Evolutionary conservation across 2,797 vertebrate genomes (phyloP).

Genomic region (Sternarchorhynchus goeldii): DNA sequence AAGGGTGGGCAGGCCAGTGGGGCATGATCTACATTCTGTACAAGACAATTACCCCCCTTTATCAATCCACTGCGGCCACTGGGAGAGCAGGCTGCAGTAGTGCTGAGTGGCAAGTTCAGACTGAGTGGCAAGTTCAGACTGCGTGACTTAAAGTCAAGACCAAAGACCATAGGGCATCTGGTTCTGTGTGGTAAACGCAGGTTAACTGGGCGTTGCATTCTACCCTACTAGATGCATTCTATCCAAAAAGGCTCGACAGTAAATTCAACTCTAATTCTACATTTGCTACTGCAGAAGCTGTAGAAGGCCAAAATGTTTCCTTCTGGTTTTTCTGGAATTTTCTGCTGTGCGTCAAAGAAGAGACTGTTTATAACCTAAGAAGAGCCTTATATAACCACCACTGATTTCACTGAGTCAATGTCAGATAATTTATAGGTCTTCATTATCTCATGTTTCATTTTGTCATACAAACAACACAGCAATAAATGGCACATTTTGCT

Average conservation of each 20-base stretch:
- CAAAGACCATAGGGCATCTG: not conserved
- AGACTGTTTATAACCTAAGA: not conserved
- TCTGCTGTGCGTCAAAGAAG: not conserved
- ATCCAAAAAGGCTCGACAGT: not conserved
- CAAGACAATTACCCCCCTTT: conserved; percentile 60
- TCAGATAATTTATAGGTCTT: not conserved
- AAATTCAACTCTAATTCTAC: not conserved
- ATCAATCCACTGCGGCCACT: conserved; percentile 47
- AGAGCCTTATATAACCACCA: too few relatives aligned
- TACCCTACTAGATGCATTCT: not conserved
- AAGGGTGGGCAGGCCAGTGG: conserved; percentile 65
- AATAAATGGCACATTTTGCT: not conserved
- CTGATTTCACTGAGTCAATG: not conserved
- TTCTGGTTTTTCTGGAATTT: not conserved
- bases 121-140: conserved; percentile 1
- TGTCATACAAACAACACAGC: not conserved
- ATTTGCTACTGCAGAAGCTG: not conserved
- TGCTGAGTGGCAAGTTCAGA: conserved; percentile 19
- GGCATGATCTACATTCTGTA: conserved; percentile 73
- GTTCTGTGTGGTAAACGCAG: not conserved
- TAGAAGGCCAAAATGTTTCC: not conserved
- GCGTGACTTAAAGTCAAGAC: not conserved
- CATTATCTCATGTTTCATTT: not conserved
- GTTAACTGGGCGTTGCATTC: not conserved
- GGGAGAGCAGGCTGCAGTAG: conserved; percentile 12